Evolutionary conservation across 1,140 invertebrate species (phyloP).

Genomic region (Drosophila busckii): DNA sequence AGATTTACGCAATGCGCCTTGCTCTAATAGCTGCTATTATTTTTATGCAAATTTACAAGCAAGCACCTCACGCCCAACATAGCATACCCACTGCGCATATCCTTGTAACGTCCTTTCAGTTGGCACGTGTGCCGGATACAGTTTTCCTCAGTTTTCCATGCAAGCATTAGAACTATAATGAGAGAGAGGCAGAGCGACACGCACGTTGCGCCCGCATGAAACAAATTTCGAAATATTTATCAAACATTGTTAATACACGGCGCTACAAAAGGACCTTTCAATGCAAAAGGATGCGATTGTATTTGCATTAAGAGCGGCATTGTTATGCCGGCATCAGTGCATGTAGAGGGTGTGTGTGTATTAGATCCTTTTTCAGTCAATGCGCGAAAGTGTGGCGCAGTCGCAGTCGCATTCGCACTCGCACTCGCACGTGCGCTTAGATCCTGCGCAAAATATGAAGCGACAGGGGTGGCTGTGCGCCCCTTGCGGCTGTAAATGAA

Average conservation of each 20-base stretch:
- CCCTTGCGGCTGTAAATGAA: constrained; percentile 51
- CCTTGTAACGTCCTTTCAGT: constrained; percentile 40
- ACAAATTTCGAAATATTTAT: constrained; percentile 55
- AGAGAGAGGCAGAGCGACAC: constrained; percentile 33
- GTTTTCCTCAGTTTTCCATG: constrained; percentile 45
- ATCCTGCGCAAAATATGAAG: constrained; percentile 30
- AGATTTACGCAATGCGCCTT: neutral
- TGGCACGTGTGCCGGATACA: constrained; percentile 74
- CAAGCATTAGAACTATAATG: constrained; percentile 32
- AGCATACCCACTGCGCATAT: constrained; percentile 3
- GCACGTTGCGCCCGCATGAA: constrained; percentile 55
- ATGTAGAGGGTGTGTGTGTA: constrained; percentile 58
- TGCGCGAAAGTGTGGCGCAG: constrained; percentile 70
- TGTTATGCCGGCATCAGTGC: constrained; percentile 57
- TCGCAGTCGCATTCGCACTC: constrained; percentile 26
- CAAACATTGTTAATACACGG: constrained; percentile 61
- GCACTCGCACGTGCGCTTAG: constrained; percentile 52
- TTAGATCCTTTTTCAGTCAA: constrained; percentile 57
- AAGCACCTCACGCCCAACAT: constrained; percentile 39
- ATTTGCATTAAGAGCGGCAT: constrained; percentile 71
- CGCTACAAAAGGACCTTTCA: constrained; percentile 52
- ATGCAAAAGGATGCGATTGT: constrained; percentile 66
- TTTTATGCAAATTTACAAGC: constrained; percentile 18
- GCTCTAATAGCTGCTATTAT: constrained; percentile 4
- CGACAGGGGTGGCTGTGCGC: constrained; percentile 28